These are phyloP conservation scores for Psilopogon haemacephalus DNA, from an alignment of 2,113 vertebrate species.

Conservation along the genomic window DNA sequence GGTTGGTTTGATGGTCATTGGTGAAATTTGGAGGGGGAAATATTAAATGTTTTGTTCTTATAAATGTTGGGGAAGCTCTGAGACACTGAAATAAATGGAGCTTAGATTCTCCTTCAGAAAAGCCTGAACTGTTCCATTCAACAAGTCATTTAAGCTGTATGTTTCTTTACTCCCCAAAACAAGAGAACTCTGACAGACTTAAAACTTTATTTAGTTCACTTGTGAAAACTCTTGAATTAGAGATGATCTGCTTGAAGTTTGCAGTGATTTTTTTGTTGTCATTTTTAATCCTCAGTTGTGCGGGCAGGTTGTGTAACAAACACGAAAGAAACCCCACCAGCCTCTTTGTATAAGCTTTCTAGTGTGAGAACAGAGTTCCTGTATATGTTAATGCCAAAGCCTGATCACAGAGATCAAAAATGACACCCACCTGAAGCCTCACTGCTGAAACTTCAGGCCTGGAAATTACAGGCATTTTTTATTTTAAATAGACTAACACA, in stretches of 20 bases:
- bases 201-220: too few relatives aligned
- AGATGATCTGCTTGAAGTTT: background rate
- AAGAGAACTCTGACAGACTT: too few relatives aligned
- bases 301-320: too few relatives aligned
- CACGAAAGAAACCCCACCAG: accelerated
- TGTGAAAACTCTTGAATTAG: background rate
- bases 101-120: background rate
- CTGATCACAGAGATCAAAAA: background rate
- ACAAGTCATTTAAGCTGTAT: too few relatives aligned
- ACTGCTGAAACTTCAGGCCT: background rate
- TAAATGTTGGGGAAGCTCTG: background rate
- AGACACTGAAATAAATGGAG: background rate
- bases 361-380: background rate
- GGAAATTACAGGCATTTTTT: too few relatives aligned
- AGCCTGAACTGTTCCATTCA: background rate
- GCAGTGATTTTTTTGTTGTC: too few relatives aligned
- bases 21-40: background rate
- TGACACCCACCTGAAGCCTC: background rate
- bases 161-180: too few relatives aligned
- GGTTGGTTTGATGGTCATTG: conserved; percentile 68
- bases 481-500: background rate
- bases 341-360: background rate
- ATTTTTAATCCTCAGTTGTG: background rate
- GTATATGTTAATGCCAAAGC: background rate
- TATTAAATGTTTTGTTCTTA: background rate